Evolutionary conservation across 2,113 vertebrate species (phyloP).

Genomic region (Cephalopholis sonnerati): DNA sequence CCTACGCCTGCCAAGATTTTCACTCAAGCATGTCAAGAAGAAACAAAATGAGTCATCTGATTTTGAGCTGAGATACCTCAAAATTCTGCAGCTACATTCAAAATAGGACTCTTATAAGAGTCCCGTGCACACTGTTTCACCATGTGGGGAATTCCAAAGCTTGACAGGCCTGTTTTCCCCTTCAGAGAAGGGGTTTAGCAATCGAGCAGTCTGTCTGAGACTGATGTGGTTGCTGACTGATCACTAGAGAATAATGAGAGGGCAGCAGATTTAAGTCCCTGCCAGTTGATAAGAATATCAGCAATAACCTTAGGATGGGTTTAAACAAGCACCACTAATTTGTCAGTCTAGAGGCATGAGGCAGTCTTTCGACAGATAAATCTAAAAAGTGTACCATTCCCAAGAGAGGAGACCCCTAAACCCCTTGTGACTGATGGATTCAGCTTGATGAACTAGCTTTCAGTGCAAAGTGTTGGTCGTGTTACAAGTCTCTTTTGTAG

Average conservation of each 20-base stretch:
- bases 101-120: background rate
- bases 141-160: background rate
- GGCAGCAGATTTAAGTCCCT: background rate
- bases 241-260: background rate
- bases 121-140: background rate
- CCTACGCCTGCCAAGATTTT: background rate
- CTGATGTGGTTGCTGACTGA: slow-evolving; percentile 33
- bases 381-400: background rate
- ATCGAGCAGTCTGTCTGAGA: background rate
- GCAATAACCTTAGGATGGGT: background rate
- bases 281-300: background rate
- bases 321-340: slow-evolving; percentile 10
- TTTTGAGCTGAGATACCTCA: background rate
- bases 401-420: background rate
- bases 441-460: slow-evolving; percentile 22
- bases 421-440: slow-evolving; percentile 17
- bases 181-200: background rate
- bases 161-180: background rate
- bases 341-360: background rate
- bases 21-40: background rate
- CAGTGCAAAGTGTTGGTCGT: slow-evolving; percentile 21
- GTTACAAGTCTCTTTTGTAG: slow-evolving; percentile 28
- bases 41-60: background rate
- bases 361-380: background rate
- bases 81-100: too few species aligned